Conservation (phyloP, 92 coral and sea anemone genomes). For the Heliopora coerulea region DNA sequence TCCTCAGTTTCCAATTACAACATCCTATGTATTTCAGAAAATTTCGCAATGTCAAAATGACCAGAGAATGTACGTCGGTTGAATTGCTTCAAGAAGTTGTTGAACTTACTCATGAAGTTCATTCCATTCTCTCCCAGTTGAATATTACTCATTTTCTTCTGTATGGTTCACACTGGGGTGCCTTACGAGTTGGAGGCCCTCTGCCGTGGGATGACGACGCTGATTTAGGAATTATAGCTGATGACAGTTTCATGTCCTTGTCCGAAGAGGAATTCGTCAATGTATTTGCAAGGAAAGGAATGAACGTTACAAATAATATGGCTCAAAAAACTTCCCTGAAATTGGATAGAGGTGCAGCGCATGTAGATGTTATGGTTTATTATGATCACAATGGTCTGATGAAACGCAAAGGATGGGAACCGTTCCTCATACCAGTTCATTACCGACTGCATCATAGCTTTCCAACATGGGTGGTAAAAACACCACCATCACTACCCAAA, state of each 20-base stretch:
- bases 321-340: conserved; percentile 32
- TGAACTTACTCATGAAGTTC: conserved; percentile 27
- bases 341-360: conserved; percentile 5
- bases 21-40: conserved; percentile 32
- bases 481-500: conserved; percentile 60
- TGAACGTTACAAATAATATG: conserved; percentile 31
- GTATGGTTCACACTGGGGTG: conserved; percentile 62
- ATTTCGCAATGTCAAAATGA: conserved; percentile 24
- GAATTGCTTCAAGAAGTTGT: conserved; percentile 5
- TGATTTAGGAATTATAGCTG: conserved; percentile 49
- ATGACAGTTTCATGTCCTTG: conserved; percentile 29
- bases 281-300: conserved; percentile 36
- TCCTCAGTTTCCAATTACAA: conserved; percentile 12
- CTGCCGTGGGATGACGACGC: conserved; percentile 65
- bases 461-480: conserved; percentile 69
- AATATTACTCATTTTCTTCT: conserved; percentile 50
- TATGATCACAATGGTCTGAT: conserved; percentile 60
- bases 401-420: conserved; percentile 74
- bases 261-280: conserved; percentile 42
- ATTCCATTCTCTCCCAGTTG: conserved; percentile 15
- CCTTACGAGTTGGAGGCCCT: conserved; percentile 45
- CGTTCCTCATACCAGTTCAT: conserved; percentile 64
- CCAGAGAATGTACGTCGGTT: conserved; percentile 6
- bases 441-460: conserved; percentile 67
- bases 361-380: conserved; percentile 70